A percentile compares a stretch with the other conserved stretches of the same genome.
phyloP scores from a whole-genome alignment of 2,113 vertebrate species.

The Antennarius striatus region DNA sequence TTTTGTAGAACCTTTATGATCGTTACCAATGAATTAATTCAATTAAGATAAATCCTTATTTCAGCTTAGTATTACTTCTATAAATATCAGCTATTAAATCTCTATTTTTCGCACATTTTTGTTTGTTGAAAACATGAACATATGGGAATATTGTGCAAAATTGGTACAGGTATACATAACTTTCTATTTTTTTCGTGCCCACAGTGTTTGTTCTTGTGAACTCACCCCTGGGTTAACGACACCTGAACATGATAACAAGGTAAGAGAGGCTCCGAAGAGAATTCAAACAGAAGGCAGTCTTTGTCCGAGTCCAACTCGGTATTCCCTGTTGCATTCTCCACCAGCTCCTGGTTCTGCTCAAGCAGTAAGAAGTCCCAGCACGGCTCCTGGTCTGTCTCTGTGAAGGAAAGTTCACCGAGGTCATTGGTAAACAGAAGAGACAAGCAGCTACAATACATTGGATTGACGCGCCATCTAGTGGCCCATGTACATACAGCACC shows the following conservation, averaged over 20 bases:
- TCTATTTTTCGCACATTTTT: neutral
- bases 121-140: neutral
- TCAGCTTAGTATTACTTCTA: neutral
- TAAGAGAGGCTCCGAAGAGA: constrained; percentile 92
- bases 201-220: constrained; percentile 31
- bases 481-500: constrained; percentile 7
- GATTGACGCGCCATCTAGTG: constrained; percentile 65
- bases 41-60: neutral
- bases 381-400: constrained; percentile 90
- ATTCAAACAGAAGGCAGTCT: constrained; percentile 91
- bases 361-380: constrained; percentile 91
- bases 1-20: too few relatives aligned
- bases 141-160: neutral
- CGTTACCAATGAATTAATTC: too few relatives aligned
- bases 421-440: constrained; percentile 20
- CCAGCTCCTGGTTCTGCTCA: constrained; percentile 82
- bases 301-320: constrained; percentile 83
- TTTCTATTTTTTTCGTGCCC: neutral
- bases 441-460: neutral
- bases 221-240: constrained; percentile 93
- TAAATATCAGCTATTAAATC: neutral
- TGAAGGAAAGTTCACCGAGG: constrained; percentile 21
- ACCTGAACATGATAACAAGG: constrained; percentile 96
- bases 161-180: neutral
- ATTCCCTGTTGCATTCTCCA: constrained; percentile 80